These are phyloP conservation scores for Drosophila persimilis DNA, from an alignment of 1,140 invertebrate genomes.

Conservation along the genomic window DNA sequence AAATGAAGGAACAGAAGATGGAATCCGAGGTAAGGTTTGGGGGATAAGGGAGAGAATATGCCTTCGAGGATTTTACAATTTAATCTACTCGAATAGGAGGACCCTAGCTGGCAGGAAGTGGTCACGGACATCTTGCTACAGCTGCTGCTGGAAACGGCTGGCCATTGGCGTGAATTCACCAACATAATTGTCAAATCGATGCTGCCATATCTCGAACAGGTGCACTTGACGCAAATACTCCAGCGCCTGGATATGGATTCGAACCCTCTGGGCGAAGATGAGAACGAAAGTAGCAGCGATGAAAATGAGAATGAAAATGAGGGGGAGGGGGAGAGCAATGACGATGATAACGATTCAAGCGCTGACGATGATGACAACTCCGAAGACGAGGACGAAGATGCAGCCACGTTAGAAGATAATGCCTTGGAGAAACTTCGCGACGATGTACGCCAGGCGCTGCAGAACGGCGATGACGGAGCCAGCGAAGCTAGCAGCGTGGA, in stretches of 20 bases:
- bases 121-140: constrained; percentile 54
- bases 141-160: constrained; percentile 53
- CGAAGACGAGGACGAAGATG: constrained; percentile 9
- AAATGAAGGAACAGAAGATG: constrained; percentile 13
- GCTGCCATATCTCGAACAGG: constrained; percentile 31
- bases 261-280: constrained; percentile 43
- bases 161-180: constrained; percentile 51
- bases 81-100: neutral
- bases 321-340: neutral
- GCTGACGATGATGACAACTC: constrained; percentile 9
- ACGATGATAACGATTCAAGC: constrained; percentile 25
- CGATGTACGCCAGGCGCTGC: constrained; percentile 50
- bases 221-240: constrained; percentile 51
- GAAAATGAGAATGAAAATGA: constrained; percentile 21
- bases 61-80: neutral
- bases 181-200: constrained; percentile 26
- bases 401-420: neutral
- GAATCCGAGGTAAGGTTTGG: neutral
- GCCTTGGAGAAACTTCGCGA: constrained; percentile 51
- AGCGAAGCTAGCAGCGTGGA: constrained; percentile 85
- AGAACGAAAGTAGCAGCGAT: constrained; percentile 8
- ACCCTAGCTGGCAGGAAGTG: constrained; percentile 57
- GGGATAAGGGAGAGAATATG: too few species aligned
- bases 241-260: constrained; percentile 42
- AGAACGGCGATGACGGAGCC: constrained; percentile 15